Base-by-base conservation (phyloP, 2,113 vertebrate genomes). In the Spilogale gracilis region DNA sequence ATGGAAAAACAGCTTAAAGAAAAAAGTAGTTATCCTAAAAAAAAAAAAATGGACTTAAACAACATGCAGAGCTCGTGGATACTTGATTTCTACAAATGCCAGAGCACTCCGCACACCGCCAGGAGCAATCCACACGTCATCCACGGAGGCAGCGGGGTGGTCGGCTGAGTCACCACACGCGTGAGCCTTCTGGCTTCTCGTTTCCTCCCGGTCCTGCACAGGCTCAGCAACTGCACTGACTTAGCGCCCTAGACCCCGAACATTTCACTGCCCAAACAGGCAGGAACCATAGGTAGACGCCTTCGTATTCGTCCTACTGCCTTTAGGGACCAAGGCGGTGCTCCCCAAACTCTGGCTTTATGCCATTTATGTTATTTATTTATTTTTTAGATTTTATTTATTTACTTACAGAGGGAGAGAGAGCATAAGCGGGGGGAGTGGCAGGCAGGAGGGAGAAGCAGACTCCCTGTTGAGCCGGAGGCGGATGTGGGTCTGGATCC, bases 231-330 rank as follows among this genome's bases (percentile, higher is more conserved):
- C 7, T 32, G 50, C 45, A 48, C n/a, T 52, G 48, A 27, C 21
- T 30, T 12, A 1, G 14, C 14, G 11, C 60, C 21, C 2, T 12
- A 5, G 2, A 3, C 5, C 4, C 38, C 2, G 1, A 38, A 1
- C 0, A 1, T 52, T 74, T 92, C 12, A n/a, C 27, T 38, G 38
- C 43, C 52, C 61, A 20, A 20, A 45, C n/a, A 56, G 7, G 30
- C 0, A 17, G 38, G 52, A 9, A 60, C 12, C 9, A 54, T 48
- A 54, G 21, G 9, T 65, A 23, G 45, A 56, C 9, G 23, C 1
- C 0, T 60, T 71, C 20, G 16, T 18, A 2, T 9, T 52, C 50
- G 9, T n/a, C 69, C 86, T 14, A 5, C 17, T 30, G 52, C 67
- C 17, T 25, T 10, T n/a, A 52, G 61, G 38, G 23, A 18, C 38